phyloP scores from a whole-genome alignment of 2,888 invertebrate genomes.

The Tachystola acroxantha region DNA sequence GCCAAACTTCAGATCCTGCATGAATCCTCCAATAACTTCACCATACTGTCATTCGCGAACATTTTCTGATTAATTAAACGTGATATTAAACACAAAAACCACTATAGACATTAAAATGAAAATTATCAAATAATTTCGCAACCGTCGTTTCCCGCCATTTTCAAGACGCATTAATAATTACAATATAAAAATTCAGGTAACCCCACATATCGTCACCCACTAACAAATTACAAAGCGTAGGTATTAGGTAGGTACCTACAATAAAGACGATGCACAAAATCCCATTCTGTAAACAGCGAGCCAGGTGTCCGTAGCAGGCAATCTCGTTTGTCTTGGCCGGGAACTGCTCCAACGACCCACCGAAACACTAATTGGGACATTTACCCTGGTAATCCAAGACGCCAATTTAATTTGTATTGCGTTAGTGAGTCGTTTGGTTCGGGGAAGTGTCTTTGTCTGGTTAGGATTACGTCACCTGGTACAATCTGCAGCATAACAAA shows the following conservation, averaged over 20 bases:
- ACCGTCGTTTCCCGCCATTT: too few relatives aligned
- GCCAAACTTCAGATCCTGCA: too few relatives aligned
- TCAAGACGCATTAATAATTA: too few relatives aligned
- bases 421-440: slow-evolving; percentile 28
- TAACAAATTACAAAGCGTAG: neutral
- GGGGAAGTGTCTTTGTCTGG: slow-evolving; percentile 13
- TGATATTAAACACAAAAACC: too few relatives aligned
- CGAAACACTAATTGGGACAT: slow-evolving; percentile 63
- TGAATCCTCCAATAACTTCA: too few relatives aligned
- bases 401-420: slow-evolving; percentile 61
- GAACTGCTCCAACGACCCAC: slow-evolving; percentile 17
- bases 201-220: neutral
- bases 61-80: too few relatives aligned
- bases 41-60: too few relatives aligned
- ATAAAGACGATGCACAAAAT: slow-evolving; percentile 38
- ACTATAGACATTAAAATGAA: too few relatives aligned
- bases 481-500: too few relatives aligned
- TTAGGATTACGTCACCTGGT: slow-evolving; percentile 3
- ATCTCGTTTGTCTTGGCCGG: slow-evolving; percentile 61
- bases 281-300: slow-evolving; percentile 46
- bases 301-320: slow-evolving; percentile 56
- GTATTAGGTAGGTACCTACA: slow-evolving; percentile 32
- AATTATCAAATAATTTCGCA: too few relatives aligned
- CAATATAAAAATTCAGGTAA: too few relatives aligned
- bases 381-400: slow-evolving; percentile 66